Percentiles rank a stretch among this genome's conserved stretches.
Evolutionary conservation across 2,113 vertebrate genomes (phyloP).

Genomic region (Salvelinus sp.): DNA sequence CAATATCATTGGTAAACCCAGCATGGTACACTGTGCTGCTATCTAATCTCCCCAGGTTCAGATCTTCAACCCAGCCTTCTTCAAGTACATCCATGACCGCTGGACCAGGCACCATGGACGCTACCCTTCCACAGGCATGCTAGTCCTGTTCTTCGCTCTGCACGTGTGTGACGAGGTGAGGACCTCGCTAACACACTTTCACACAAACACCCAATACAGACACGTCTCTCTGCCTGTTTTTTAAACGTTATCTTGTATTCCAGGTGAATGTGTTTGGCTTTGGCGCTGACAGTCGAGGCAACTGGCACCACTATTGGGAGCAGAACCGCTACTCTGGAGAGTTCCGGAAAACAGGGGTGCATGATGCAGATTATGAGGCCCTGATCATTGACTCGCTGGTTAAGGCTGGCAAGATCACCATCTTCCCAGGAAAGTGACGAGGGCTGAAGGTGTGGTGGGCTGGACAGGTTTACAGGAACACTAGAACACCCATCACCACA

Average conservation of each 20-base stretch:
- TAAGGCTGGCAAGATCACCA: slow-evolving; percentile 88
- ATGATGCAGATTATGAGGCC: slow-evolving; percentile 94
- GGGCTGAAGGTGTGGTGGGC: not conserved
- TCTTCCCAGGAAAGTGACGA: slow-evolving; percentile 43
- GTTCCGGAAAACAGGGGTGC: slow-evolving; percentile 95
- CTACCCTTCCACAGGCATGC: slow-evolving; percentile 98
- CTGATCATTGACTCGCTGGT: slow-evolving; percentile 89
- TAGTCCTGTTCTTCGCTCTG: slow-evolving; percentile 95
- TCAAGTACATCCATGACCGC: slow-evolving; percentile 96
- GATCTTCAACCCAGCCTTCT: slow-evolving; percentile 98
- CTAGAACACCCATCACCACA: not conserved
- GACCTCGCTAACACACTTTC: not conserved
- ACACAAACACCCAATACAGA: not conserved
- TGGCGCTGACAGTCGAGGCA: slow-evolving; percentile 90
- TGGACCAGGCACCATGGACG: slow-evolving; percentile 94
- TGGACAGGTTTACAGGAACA: not conserved
- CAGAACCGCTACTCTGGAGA: slow-evolving; percentile 96
- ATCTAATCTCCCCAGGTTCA: slow-evolving; percentile 79
- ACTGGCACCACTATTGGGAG: slow-evolving; percentile 99
- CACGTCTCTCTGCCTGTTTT: not conserved
- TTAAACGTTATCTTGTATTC: not conserved
- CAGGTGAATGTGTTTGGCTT: slow-evolving; percentile 98
- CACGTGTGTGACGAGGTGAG: slow-evolving; percentile 95
- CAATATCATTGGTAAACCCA: not conserved
- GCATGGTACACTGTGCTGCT: not conserved